Evolutionary conservation across 2,888 invertebrate genomes (phyloP), one percentile per base, ranked within the genome.

Genomic region (Drosophila cyrtoloma): DNA sequence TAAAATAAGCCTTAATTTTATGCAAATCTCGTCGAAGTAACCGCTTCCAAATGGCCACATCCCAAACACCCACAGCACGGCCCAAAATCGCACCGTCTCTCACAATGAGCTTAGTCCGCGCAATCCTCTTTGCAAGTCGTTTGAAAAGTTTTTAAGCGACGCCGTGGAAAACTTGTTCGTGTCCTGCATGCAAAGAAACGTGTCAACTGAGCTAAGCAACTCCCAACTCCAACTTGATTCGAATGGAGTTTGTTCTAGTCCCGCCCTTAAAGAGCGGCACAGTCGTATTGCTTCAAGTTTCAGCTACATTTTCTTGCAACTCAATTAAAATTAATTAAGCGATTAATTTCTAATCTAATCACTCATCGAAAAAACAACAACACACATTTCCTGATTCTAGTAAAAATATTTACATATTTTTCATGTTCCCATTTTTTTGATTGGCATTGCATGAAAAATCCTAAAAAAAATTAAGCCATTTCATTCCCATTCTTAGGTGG

Each of bases 1-100:
- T 80, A 77, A 78, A 87, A 87, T 86, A 86, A 86, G 75, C 85
- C 86, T 80, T 89, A 86, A 86, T 87, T 82, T 86, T 87, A 86
- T 86, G 86, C 82, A 86, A 86, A 86, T 87, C 89, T 77, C 72
- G 75, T 80, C 77, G 84, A 76, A 79, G 76, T 69, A 84, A 81
- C 59, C 69, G 60, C 78, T 60, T 60, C 50, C 37, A 55, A 51
- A 67, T 32, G 35, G 72, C 56, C 62, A 53, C 56, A 30, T 57
- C 32, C 55, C 44, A 37, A 3, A 22, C 33, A 7, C 12, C 57
- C 67, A 33, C 52, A 42, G 30, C 42, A 22, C 9, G 14, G n/a
- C 12, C 33, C 16, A 22, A 47, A 47, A 47, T 47, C 26, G 26
- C 47, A 32, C 59, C 58, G 52, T 58, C 52, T 39, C 44, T 35